Base-by-base conservation (phyloP, 2,797 vertebrate species). In the Cynopterus sphinx region DNA sequence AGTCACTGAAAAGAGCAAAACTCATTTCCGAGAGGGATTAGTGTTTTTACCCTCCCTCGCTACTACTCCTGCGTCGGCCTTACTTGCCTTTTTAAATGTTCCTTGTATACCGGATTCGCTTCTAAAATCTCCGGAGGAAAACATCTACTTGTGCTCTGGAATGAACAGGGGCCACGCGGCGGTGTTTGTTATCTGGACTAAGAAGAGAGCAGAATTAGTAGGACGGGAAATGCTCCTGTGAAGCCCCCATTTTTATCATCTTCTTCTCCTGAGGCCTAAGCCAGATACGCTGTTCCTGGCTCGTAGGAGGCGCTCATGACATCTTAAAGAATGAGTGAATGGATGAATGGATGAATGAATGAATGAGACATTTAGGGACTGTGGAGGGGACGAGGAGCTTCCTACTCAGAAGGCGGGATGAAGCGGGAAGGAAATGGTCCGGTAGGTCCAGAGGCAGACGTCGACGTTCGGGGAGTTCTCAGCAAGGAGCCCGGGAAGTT, bases 1-100 rank as follows among this genome's bases (percentile, higher is more conserved):
- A 97, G 95, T 94, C 92, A 13, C 4, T 78, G 74, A 95, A 53
- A 89, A 97, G 61, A 94, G 91, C 86, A 24, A 91, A 57, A 71
- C 93, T 87, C 46, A 61, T 97, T 11, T 87, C 90, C 43, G 22
- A 59, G 59, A 85, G 85, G 91, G 96, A 96, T 97, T 91, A 87
- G 43, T 12, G 95, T 96, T 87, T 73, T 53, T 83, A 5, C 83
- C 74, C 95, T 96, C 43, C 51, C 84, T 97, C 93, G 77, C 88
- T 96, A 1, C 83, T 43, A 65, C 71, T 33, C 33, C 33, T 89
- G 24, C 26, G 33, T 89, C 95, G 53, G 79, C 97, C 96, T 94
- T 49, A 55, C 92, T 79, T 95, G 86, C 36, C 96, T 94, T 74
- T 88, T 19, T 9, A 63, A 55, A 78, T 86, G 51, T 28, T 12